A percentile compares a stretch with the other conserved stretches of the same genome.
phyloP scores from a whole-genome alignment of 2,113 vertebrate genomes.

The Limnothrissa miodon region DNA sequence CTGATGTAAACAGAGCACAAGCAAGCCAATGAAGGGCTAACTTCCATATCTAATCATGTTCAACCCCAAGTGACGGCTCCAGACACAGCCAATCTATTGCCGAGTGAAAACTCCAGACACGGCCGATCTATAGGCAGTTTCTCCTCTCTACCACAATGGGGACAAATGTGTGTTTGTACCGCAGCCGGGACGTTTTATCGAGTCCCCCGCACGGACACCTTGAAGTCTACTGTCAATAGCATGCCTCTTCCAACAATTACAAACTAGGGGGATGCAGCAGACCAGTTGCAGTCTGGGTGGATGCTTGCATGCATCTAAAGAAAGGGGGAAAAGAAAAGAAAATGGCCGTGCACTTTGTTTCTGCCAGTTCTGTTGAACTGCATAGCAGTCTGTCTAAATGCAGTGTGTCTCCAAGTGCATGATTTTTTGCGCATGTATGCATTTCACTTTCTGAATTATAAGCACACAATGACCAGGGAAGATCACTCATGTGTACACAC shows the following conservation, averaged over 20 bases:
- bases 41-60: conserved; percentile 66
- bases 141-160: conserved; percentile 57
- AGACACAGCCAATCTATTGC: conserved; percentile 62
- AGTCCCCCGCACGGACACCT: conserved; percentile 51
- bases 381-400: too few relatives aligned
- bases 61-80: conserved; percentile 65
- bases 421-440: conserved; percentile 17
- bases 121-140: conserved; percentile 53
- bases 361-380: too few relatives aligned
- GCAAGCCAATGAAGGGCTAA: conserved; percentile 47
- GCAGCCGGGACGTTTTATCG: conserved; percentile 57
- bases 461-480: background rate
- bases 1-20: conserved; percentile 41
- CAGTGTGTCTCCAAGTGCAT: conserved; percentile 26
- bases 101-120: conserved; percentile 59
- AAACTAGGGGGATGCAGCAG: conserved; percentile 50
- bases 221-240: conserved; percentile 53
- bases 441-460: background rate
- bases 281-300: conserved; percentile 34
- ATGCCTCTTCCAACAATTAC: conserved; percentile 50
- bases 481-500: conserved; percentile 26
- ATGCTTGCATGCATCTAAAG: background rate
- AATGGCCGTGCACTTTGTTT: too few relatives aligned
- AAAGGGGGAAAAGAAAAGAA: background rate
- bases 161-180: conserved; percentile 55